phyloP scores from a whole-genome alignment of 2,797 vertebrate genomes.

The Siniperca obscura region DNA sequence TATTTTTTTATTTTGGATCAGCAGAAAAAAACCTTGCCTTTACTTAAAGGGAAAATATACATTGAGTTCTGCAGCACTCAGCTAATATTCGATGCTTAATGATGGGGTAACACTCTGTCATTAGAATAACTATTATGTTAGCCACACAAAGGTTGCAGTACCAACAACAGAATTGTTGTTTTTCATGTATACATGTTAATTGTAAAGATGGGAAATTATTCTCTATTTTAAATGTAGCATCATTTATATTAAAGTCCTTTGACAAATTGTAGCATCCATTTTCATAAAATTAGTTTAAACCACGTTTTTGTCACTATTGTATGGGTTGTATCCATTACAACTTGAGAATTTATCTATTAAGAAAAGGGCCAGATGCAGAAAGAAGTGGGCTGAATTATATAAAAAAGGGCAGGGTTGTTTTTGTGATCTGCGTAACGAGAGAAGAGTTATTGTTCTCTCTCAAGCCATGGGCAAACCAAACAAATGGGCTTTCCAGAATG shows the following conservation, averaged over 20 bases:
- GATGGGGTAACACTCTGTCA: slow-evolving; percentile 29
- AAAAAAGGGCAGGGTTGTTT: slow-evolving; percentile 38
- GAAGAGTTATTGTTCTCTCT: slow-evolving; percentile 47
- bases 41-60: neutral
- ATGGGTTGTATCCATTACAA: neutral
- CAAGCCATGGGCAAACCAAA: slow-evolving; percentile 17
- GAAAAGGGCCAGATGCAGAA: neutral
- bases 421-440: slow-evolving; percentile 38
- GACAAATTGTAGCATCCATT: neutral
- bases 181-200: neutral
- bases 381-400: neutral
- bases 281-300: neutral
- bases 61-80: slow-evolving; percentile 13
- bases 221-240: neutral
- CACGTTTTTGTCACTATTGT: neutral
- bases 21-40: slow-evolving; percentile 3
- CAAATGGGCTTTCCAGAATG: slow-evolving; percentile 49
- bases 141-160: neutral
- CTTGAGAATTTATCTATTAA: neutral
- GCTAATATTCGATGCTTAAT: slow-evolving; percentile 17
- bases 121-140: slow-evolving; percentile 46
- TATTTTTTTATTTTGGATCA: neutral
- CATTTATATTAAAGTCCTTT: neutral
- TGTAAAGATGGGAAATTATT: neutral
- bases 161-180: slow-evolving; percentile 12